Conservation (phyloP, 2,888 invertebrate genomes). For the Copidosoma aretas region DNA sequence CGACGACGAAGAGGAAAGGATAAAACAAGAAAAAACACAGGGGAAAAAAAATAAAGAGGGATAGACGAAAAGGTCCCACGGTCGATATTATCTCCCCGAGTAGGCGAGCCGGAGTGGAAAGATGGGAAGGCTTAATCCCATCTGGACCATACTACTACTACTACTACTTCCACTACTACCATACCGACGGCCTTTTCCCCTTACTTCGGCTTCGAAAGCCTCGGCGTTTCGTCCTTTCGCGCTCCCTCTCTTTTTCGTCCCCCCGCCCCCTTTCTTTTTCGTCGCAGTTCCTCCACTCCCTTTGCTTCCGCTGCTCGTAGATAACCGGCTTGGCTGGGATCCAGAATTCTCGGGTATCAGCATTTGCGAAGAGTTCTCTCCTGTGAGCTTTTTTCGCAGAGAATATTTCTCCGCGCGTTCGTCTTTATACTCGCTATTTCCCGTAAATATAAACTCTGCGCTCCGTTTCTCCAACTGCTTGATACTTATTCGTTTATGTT, state of each 20-base stretch:
- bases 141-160: conserved; percentile 31
- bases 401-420: conserved; percentile 24
- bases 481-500: no score
- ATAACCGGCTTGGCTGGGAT: conserved; percentile 40
- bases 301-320: conserved; percentile 29
- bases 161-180: no score
- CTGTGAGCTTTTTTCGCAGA: conserved; percentile 22
- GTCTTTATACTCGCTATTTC: neutral
- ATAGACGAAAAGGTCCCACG: conserved; percentile 14
- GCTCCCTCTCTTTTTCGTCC: conserved; percentile 15
- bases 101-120: no score
- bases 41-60: conserved; percentile 15
- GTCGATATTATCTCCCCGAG: conserved; percentile 30
- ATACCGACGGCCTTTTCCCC: conserved; percentile 32
- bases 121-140: conserved; percentile 34
- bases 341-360: conserved; percentile 39
- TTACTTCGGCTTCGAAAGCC: conserved; percentile 32
- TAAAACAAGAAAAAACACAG: neutral
- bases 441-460: neutral
- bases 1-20: conserved; percentile 7
- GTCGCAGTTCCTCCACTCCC: conserved; percentile 7
- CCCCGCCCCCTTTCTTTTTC: conserved; percentile 1
- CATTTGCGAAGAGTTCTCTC: conserved; percentile 34
- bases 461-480: no score
- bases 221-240: conserved; percentile 27